Percentiles rank a stretch among this genome's conserved stretches.
Evolutionary conservation across 2,797 vertebrate species (phyloP).

Genomic region (Syndactyla subalaris): DNA sequence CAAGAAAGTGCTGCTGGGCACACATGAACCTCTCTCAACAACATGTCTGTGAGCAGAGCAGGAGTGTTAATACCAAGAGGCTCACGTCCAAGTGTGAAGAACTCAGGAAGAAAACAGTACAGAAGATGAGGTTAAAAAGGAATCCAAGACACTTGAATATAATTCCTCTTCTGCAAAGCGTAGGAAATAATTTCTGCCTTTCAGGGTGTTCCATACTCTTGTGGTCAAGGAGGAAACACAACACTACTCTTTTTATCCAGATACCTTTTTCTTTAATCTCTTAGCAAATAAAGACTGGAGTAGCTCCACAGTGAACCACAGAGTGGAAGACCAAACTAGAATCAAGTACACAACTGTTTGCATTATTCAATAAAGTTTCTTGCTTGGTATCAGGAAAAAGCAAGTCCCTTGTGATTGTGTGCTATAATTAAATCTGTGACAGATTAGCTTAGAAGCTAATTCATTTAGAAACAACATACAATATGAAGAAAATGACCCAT

Average conservation of each 20-base stretch:
- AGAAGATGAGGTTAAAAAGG: background rate
- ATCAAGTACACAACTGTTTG: slow-evolving; percentile 6
- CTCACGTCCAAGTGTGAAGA: background rate
- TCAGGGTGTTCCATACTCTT: background rate
- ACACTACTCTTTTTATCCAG: background rate
- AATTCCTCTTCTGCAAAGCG: background rate
- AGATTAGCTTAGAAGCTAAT: slow-evolving; percentile 56
- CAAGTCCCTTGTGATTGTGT: background rate
- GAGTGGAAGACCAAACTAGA: background rate
- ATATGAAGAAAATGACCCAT: slow-evolving; percentile 40
- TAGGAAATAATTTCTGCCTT: background rate
- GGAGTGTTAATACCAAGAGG: background rate
- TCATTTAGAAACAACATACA: slow-evolving; percentile 46
- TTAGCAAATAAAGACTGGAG: background rate
- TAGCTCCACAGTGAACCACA: background rate
- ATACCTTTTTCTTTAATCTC: background rate
- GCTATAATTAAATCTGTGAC: slow-evolving; percentile 56
- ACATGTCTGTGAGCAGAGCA: background rate
- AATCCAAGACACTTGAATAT: background rate
- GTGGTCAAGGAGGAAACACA: background rate
- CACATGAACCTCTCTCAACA: background rate
- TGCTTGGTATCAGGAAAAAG: background rate
- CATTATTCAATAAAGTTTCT: slow-evolving; percentile 17
- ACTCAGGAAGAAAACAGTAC: background rate
- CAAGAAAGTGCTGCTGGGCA: slow-evolving; percentile 10